Base-by-base conservation (phyloP, 2,888 invertebrate species). In the Athalia circularis region DNA sequence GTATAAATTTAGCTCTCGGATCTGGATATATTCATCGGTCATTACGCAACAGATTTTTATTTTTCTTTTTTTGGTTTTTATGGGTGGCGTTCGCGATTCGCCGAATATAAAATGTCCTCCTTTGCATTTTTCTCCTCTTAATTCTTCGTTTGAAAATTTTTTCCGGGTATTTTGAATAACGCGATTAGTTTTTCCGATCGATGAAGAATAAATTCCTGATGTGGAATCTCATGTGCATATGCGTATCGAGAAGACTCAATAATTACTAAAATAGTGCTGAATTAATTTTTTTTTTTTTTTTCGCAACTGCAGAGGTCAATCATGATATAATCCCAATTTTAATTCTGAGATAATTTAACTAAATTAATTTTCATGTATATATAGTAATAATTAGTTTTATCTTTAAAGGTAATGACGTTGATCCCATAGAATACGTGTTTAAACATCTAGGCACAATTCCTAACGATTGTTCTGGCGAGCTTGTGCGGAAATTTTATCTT, bases 371-470 rank as follows among this genome's bases (percentile, higher is more conserved):
- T 54, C 29, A 68, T 76, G 9, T 77, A 79, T 76, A 78, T 82
- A 82, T 83, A 79, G 79, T 82, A 80, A 81, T 70, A 77, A 75
- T 9, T 45, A 45, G 3, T 65, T 65, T 65, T 57, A 75, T 75
- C 75, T 81, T 85, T 83, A 85, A 85, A 87, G 83, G 82, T 86
- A 86, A 84, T 84, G 85, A 87, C 85, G 84, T 88, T 88, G 88
- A 88, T 88, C 88, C 88, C 88, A 88, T 87, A 86, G 83, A 88
- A 88, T 87, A 87, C 85, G 81, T 84, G 80, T 83, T 85, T 87
- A 86, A 86, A 88, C 84, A 88, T 87, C 86, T 86, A 88, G 88
- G 88, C 88, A 88, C 88, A 85, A 88, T 87, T 88, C 86, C 85
- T 88, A 87, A 87, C 83, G 87, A 88, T 88, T 88, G 86, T 87